Evolutionary conservation across 2,113 vertebrate genomes (phyloP).

Genomic region (Bubalus kerabau): DNA sequence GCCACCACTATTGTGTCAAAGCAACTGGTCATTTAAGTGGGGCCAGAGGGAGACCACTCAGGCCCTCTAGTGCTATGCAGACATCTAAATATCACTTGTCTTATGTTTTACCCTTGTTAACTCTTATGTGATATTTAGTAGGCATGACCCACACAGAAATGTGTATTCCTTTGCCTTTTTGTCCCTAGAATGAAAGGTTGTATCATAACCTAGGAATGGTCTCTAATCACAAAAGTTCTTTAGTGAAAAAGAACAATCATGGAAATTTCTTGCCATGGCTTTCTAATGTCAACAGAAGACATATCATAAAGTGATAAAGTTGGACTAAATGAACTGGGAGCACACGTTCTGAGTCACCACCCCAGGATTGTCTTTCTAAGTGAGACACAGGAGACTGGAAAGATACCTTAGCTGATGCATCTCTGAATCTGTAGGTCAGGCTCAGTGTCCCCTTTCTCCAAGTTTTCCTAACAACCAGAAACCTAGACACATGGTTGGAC

Average conservation of each 20-base stretch:
- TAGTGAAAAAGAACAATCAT: background rate
- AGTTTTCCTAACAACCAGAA: background rate
- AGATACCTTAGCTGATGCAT: background rate
- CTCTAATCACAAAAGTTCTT: background rate
- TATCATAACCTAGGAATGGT: background rate
- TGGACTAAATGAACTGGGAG: background rate
- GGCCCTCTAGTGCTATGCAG: background rate
- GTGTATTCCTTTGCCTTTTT: background rate
- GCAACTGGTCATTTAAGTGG: background rate
- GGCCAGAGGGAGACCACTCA: background rate
- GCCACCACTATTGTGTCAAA: background rate
- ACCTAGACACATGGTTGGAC: background rate
- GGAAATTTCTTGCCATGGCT: background rate
- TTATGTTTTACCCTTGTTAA: background rate
- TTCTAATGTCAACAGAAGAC: background rate
- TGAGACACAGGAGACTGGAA: background rate
- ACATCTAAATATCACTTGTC: background rate
- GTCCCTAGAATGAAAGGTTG: background rate
- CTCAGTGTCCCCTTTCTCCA: background rate
- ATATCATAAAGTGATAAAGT: background rate
- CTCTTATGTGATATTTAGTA: background rate
- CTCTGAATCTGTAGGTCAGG: background rate
- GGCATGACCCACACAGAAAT: background rate
- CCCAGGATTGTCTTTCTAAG: background rate
- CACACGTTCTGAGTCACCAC: background rate